Percentiles rank a stretch among this genome's conserved stretches.
Conservation (phyloP, 2,113 vertebrate species). For the Scytalopus superciliaris region DNA sequence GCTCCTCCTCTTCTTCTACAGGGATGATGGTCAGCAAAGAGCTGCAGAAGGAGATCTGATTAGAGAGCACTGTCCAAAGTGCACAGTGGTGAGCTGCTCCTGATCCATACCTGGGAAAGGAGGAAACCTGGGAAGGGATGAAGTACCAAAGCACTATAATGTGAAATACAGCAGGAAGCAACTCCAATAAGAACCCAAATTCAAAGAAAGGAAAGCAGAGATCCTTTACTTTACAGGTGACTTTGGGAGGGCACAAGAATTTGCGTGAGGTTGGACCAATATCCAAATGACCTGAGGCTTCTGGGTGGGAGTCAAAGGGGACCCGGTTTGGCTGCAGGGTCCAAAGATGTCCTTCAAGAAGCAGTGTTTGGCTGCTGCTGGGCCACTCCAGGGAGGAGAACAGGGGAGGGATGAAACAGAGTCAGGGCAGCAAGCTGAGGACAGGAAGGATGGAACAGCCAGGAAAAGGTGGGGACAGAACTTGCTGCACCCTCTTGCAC, state of each 20-base stretch:
- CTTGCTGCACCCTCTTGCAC: background rate
- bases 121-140: background rate
- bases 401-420: background rate
- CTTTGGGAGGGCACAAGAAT: accelerated
- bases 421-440: background rate
- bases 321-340: background rate
- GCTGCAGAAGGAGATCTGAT: background rate
- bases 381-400: background rate
- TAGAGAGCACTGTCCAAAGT: background rate
- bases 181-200: background rate
- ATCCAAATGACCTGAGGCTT: background rate
- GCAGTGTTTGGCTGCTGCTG: background rate
- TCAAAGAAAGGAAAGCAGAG: background rate
- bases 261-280: background rate
- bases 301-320: background rate
- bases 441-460: background rate
- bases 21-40: background rate
- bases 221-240: background rate
- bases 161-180: background rate
- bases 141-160: background rate
- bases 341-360: background rate
- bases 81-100: background rate
- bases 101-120: background rate
- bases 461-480: background rate
- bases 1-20: background rate